These are phyloP conservation scores for Drosophila sturtevanti DNA, from an alignment of 1,140 invertebrate genomes.

Conservation along the genomic window DNA sequence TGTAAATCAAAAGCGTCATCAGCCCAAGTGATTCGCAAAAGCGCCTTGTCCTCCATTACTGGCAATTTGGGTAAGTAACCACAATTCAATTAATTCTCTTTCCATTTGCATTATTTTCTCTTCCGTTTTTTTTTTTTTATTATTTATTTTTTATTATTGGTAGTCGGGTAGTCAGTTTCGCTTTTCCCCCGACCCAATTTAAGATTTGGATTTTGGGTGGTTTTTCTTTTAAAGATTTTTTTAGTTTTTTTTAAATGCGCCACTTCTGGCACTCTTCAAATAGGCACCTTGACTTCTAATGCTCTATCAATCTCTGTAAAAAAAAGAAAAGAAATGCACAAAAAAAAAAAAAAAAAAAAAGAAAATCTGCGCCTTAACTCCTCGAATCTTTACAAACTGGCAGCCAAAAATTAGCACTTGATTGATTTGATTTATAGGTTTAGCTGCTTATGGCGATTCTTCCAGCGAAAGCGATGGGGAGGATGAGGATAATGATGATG, in stretches of 20 bases:
- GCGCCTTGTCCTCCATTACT: constrained; percentile 82
- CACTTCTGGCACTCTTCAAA: neutral
- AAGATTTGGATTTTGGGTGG: neutral
- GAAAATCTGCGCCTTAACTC: constrained; percentile 35
- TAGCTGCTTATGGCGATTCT: constrained; percentile 81
- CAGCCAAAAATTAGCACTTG: constrained; percentile 74
- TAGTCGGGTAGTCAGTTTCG: constrained; percentile 27
- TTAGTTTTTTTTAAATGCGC: neutral
- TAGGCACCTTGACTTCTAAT: neutral
- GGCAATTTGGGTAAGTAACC: constrained; percentile 81
- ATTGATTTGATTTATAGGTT: constrained; percentile 81
- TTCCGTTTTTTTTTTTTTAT: constrained; percentile 19
- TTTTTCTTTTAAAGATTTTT: neutral
- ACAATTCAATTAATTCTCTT: constrained; percentile 57
- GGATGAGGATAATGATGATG: constrained; percentile 46
- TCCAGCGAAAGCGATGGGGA: constrained; percentile 72
- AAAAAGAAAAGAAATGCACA: constrained; percentile 18
- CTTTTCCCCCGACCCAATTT: constrained; percentile 20
- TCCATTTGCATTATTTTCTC: constrained; percentile 35
- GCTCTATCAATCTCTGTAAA: constrained; percentile 19
- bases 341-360: constrained; percentile 22
- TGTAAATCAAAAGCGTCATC: constrained; percentile 82
- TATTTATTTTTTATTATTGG: constrained; percentile 41
- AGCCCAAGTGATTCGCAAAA: constrained; percentile 83
- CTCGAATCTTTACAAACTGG: constrained; percentile 39